phyloP scores from a whole-genome alignment of 2,797 vertebrate genomes.

The Distichodus sexfasciatus region DNA sequence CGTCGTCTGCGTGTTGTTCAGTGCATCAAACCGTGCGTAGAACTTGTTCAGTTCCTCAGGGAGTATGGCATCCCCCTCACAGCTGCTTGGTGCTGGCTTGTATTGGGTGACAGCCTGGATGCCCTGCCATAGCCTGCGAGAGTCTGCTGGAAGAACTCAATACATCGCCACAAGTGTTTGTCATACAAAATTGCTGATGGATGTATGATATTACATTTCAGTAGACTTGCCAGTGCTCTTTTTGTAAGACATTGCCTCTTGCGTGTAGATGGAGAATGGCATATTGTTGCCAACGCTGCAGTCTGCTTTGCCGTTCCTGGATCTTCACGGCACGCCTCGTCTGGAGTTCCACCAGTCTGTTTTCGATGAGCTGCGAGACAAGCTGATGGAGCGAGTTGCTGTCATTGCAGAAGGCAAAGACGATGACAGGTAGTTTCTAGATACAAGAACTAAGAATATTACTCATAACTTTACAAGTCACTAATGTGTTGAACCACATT shows the following conservation, averaged over 20 bases:
- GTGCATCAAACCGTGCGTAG: too few species aligned
- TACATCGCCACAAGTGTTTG: too few species aligned
- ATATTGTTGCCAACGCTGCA: slow-evolving; percentile 94
- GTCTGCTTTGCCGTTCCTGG: slow-evolving; percentile 93
- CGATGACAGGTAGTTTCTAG: slow-evolving; percentile 79
- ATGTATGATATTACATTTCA: not conserved
- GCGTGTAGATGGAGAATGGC: slow-evolving; percentile 88
- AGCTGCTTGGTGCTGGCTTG: too few species aligned
- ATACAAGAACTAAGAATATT: not conserved
- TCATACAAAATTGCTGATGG: too few species aligned
- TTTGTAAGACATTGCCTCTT: not conserved
- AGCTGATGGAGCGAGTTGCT: slow-evolving; percentile 92
- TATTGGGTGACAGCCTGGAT: too few species aligned
- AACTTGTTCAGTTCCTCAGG: too few species aligned
- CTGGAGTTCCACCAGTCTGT: slow-evolving; percentile 99
- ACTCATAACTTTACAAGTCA: not conserved
- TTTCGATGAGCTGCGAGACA: slow-evolving; percentile 94
- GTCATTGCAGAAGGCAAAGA: slow-evolving; percentile 91
- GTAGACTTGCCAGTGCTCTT: too few species aligned
- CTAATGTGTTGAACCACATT: not conserved
- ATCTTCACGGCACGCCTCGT: slow-evolving; percentile 93
- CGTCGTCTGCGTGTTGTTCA: too few species aligned
- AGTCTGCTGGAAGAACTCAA: too few species aligned
- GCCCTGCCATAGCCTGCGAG: too few species aligned
- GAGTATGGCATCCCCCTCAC: too few species aligned